Evolutionary conservation across 1,140 invertebrate genomes (phyloP).

Genomic region (Mercenaria mercenaria): DNA sequence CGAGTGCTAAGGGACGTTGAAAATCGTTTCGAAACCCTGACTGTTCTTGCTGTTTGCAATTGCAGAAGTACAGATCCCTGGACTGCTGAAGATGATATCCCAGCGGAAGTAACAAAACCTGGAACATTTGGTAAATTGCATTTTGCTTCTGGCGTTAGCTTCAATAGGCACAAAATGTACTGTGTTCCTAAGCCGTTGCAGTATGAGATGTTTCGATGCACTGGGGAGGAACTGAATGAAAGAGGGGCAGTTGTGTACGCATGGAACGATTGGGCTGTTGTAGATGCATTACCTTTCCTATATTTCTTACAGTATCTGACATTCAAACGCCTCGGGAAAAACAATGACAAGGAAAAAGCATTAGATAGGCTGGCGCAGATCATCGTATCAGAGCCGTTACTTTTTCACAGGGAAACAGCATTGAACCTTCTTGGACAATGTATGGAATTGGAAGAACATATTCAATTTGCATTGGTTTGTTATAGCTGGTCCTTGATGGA

Average conservation of each 20-base stretch:
- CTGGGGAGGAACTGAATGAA: neutral
- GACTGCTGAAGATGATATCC: neutral
- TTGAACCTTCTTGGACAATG: slow-evolving; percentile 4
- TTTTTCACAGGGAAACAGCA: neutral
- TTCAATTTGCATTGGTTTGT: neutral
- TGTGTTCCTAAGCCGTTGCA: neutral
- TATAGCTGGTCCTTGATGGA: neutral
- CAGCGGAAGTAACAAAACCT: neutral
- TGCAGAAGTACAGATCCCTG: neutral
- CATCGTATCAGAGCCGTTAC: neutral
- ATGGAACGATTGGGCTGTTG: neutral
- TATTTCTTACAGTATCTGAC: neutral
- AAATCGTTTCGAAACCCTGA: neutral
- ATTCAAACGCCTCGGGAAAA: neutral
- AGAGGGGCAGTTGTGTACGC: neutral
- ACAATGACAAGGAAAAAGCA: neutral
- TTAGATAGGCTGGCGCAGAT: neutral
- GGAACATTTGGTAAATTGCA: neutral
- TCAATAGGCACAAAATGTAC: neutral
- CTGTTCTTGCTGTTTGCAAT: neutral
- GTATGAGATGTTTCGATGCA: neutral
- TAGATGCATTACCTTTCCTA: neutral
- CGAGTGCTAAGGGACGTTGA: neutral
- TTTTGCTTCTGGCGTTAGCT: neutral
- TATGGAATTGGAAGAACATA: neutral